These are phyloP conservation scores for Hyla sarda DNA, from an alignment of 2,113 vertebrate genomes.

Conservation along the genomic window DNA sequence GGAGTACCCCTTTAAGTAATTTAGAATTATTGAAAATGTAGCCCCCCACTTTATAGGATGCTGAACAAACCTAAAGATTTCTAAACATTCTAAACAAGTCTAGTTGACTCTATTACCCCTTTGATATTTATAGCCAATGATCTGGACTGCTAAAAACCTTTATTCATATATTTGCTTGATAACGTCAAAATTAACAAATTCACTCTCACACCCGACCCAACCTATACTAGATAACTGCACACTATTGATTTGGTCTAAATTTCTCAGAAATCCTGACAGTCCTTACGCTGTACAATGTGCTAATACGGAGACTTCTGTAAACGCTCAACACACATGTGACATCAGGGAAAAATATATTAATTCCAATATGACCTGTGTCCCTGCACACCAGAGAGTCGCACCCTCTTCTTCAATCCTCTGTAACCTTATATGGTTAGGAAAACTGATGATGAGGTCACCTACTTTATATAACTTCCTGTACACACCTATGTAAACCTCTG, in stretches of 20 bases:
- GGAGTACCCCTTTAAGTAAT: too few species aligned
- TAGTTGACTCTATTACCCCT: too few species aligned
- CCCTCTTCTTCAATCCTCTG: background rate
- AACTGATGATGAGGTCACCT: constrained; percentile 8
- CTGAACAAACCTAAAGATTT: too few species aligned
- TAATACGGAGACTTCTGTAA: background rate
- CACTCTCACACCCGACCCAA: too few species aligned
- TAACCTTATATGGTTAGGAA: constrained; percentile 37
- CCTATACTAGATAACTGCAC: too few species aligned
- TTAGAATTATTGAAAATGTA: too few species aligned
- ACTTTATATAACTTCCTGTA: background rate
- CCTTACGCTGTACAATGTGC: background rate
- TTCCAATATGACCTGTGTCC: background rate
- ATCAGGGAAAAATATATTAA: background rate
- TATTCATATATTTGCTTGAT: too few species aligned
- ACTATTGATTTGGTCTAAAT: background rate
- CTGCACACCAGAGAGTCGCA: background rate
- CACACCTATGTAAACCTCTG: background rate
- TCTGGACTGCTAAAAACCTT: too few species aligned
- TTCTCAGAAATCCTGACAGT: background rate
- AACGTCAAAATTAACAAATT: too few species aligned
- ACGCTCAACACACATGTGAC: background rate
- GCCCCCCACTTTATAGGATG: too few species aligned
- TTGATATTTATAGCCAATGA: too few species aligned
- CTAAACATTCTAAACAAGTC: too few species aligned